Percentiles rank a stretch among this genome's conserved stretches.
These are phyloP conservation scores for Tetramorium simillimum DNA, from an alignment of 1,140 invertebrate species.

Conservation along the genomic window DNA sequence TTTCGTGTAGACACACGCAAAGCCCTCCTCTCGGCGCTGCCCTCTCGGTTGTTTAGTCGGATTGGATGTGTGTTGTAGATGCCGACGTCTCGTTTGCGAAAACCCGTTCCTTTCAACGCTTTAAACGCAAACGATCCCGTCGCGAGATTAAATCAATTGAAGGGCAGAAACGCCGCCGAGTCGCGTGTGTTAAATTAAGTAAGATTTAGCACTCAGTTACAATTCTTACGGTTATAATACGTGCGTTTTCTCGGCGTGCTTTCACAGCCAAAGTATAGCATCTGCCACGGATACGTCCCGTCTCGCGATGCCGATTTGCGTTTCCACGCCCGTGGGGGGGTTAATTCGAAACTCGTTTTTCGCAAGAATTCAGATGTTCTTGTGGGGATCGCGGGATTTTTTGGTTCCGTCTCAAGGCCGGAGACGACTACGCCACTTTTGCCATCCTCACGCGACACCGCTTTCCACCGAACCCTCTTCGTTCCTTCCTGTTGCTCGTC, in stretches of 20 bases:
- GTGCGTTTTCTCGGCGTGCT: not conserved
- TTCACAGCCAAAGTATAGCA: not conserved
- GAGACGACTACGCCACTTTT: slow-evolving; percentile 23
- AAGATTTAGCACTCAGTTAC: not conserved
- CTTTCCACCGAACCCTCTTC: slow-evolving; percentile 2
- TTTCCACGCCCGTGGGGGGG: not conserved
- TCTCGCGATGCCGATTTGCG: not conserved
- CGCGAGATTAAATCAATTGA: slow-evolving; percentile 13
- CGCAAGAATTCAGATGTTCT: not conserved
- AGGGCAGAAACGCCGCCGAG: not conserved
- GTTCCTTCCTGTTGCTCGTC: slow-evolving; percentile 29
- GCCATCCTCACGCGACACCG: slow-evolving; percentile 25
- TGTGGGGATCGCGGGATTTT: not conserved
- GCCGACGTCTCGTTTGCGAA: slow-evolving; percentile 33
- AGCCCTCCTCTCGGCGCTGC: slow-evolving; percentile 46
- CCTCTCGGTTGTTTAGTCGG: slow-evolving; percentile 32
- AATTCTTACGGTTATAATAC: not conserved
- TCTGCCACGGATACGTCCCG: not conserved
- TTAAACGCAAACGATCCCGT: not conserved
- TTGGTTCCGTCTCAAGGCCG: slow-evolving; percentile 35
- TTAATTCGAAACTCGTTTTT: not conserved
- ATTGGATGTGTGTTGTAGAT: slow-evolving; percentile 11
- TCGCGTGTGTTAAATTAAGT: not conserved
- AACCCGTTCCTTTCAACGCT: slow-evolving; percentile 25
- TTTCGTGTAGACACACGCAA: slow-evolving; percentile 72